Percentiles rank a stretch among this genome's conserved stretches.
Evolutionary conservation across 2,113 vertebrate species (phyloP).

Genomic region (Eidolon helvum): DNA sequence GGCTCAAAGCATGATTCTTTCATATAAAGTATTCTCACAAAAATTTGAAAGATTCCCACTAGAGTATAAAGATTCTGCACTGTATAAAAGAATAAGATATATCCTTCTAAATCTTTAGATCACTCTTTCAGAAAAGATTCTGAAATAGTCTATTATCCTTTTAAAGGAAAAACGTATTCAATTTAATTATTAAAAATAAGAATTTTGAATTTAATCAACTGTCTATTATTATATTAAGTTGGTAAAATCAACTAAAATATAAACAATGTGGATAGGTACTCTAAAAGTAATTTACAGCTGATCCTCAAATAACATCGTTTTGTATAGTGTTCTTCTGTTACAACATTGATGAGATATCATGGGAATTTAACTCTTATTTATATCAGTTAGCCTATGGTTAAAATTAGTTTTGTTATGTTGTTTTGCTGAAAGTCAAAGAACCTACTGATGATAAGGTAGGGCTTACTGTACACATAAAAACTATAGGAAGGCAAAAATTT

Average conservation of each 20-base stretch:
- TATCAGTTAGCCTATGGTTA: background rate
- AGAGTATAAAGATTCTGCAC: background rate
- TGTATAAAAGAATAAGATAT: background rate
- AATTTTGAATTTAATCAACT: conserved; percentile 20
- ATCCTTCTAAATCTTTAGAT: background rate
- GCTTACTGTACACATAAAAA: background rate
- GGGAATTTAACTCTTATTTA: background rate
- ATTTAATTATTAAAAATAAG: conserved; percentile 37
- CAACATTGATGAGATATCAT: background rate
- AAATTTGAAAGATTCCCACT: background rate
- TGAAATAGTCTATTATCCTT: background rate
- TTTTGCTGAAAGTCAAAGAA: background rate
- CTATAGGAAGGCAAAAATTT: background rate
- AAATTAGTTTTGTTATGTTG: background rate
- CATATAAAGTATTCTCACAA: background rate
- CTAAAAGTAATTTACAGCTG: background rate
- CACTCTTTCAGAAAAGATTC: background rate
- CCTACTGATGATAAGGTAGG: background rate
- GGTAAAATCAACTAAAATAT: background rate
- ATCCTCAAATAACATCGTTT: background rate
- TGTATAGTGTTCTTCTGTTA: background rate
- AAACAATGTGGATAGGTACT: background rate
- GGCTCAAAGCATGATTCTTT: background rate
- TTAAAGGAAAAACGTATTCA: background rate
- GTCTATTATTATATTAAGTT: background rate